Percentiles rank a stretch among this genome's conserved stretches.
phyloP scores from a whole-genome alignment of 2,888 invertebrate genomes.

The Leptinotarsa tumamoca region DNA sequence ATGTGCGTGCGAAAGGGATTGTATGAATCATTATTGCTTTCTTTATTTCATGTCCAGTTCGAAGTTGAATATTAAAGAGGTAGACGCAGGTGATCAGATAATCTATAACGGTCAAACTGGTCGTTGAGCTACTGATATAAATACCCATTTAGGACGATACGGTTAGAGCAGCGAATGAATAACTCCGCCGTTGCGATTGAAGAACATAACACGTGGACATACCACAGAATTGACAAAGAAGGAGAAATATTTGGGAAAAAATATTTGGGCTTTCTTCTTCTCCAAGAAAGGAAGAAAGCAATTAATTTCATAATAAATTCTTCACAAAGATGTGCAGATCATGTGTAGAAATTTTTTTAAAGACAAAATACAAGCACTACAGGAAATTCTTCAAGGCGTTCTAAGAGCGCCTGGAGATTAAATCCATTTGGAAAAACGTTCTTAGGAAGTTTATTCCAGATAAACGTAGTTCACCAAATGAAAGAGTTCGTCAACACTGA shows the following conservation, averaged over 20 bases:
- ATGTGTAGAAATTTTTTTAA: too few species aligned
- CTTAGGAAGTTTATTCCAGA: too few species aligned
- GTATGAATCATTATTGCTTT: slow-evolving; percentile 42
- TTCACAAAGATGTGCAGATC: too few species aligned
- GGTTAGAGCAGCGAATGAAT: slow-evolving; percentile 10
- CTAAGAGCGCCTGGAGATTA: too few species aligned
- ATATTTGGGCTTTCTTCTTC: too few species aligned
- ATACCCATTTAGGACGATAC: slow-evolving; percentile 18
- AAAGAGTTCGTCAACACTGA: too few species aligned
- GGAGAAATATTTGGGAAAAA: background rate
- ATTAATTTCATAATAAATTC: too few species aligned
- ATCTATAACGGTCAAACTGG: slow-evolving; percentile 48
- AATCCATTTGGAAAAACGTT: too few species aligned
- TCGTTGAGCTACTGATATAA: slow-evolving; percentile 31
- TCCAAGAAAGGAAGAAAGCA: too few species aligned
- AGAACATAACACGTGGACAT: slow-evolving; percentile 10
- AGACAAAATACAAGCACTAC: too few species aligned
- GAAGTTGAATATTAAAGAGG: slow-evolving; percentile 46
- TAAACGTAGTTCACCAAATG: too few species aligned
- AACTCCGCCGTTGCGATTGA: slow-evolving; percentile 1
- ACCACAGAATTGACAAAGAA: background rate
- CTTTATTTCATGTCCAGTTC: slow-evolving; percentile 45
- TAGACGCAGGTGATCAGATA: slow-evolving; percentile 48
- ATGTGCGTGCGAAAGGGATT: slow-evolving; percentile 45
- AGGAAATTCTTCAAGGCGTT: too few species aligned